phyloP scores from a whole-genome alignment of 2,888 invertebrate genomes.

The Slavum lentiscoides region DNA sequence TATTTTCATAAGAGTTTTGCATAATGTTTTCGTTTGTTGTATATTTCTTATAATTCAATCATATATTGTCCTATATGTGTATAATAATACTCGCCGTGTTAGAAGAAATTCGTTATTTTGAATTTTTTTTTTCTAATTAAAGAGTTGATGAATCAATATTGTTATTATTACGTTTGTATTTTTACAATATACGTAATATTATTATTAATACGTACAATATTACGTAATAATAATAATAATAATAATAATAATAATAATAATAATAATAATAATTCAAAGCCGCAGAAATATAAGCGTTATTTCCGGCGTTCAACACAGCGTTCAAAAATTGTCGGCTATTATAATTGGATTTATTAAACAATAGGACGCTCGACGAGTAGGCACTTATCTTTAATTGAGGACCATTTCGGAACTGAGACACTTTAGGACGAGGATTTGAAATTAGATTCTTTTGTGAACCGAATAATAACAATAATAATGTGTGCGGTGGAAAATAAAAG shows the following conservation, averaged over 20 bases:
- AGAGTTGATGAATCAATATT: not conserved
- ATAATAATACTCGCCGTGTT: no score
- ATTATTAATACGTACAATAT: no score
- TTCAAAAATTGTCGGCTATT: constrained; percentile 21
- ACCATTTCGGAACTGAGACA: constrained; percentile 1
- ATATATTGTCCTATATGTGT: no score
- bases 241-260: no score
- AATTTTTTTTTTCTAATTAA: not conserved
- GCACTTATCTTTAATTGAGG: constrained; percentile 38
- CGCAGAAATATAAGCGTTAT: not conserved
- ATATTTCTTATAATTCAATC: no score
- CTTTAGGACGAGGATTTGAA: constrained; percentile 4
- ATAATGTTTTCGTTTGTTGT: no score
- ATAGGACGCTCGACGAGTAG: not conserved
- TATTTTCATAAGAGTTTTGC: no score
- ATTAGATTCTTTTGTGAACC: constrained; percentile 38
- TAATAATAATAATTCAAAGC: not conserved
- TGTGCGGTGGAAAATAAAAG: constrained; percentile 39
- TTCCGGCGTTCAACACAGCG: not conserved
- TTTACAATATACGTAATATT: no score
- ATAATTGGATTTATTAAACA: constrained; percentile 43
- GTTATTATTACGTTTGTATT: not conserved
- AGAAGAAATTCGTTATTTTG: not conserved
- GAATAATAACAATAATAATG: constrained; percentile 37
- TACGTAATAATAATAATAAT: no score